Evolutionary conservation across 2,113 vertebrate genomes (phyloP).

Genomic region (Ptychochromis oligacanthus): DNA sequence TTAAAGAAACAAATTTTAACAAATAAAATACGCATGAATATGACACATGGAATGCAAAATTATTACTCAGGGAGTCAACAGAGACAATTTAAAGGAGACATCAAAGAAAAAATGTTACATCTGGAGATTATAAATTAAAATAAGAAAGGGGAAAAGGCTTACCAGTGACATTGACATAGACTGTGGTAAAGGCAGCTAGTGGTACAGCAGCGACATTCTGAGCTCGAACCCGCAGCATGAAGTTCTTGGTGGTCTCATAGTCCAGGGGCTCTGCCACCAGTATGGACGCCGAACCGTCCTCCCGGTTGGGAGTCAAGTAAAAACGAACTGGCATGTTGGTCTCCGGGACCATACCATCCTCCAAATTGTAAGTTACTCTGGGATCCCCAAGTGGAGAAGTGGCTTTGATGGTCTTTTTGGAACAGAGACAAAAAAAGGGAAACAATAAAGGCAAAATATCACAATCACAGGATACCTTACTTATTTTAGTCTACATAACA

Average conservation of each 20-base stretch:
- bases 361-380: constrained; percentile 87
- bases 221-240: constrained; percentile 85
- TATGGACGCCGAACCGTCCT: constrained; percentile 87
- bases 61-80: neutral
- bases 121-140: fast-evolving
- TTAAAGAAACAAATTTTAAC: neutral
- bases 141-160: fast-evolving
- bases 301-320: constrained; percentile 89
- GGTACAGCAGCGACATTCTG: constrained; percentile 89
- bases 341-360: constrained; percentile 89
- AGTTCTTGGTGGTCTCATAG: constrained; percentile 86
- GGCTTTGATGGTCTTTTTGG: constrained; percentile 86
- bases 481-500: neutral
- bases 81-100: fast-evolving
- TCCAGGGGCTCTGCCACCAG: constrained; percentile 88
- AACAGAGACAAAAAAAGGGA: neutral
- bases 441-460: neutral
- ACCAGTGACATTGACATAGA: constrained; percentile 88
- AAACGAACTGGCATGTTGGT: constrained; percentile 90
- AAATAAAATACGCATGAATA: neutral
- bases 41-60: neutral
- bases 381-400: constrained; percentile 88
- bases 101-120: neutral
- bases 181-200: constrained; percentile 84
- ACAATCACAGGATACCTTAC: neutral